Evolutionary conservation across 2,888 invertebrate species (phyloP).

Genomic region (Epinotia brunnichana): DNA sequence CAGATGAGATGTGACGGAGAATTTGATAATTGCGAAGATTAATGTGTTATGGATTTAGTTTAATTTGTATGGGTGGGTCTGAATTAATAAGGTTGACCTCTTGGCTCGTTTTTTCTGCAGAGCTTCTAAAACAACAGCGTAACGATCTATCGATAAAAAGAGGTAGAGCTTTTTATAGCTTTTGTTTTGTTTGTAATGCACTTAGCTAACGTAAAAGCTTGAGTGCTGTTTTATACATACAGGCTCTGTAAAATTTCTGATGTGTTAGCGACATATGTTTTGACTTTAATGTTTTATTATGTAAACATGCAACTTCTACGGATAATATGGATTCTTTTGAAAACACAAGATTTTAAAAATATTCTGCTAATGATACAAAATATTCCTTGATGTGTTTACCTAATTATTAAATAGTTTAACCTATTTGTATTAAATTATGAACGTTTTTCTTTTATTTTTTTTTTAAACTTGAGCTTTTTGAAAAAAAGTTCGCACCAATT

Average conservation of each 20-base stretch:
- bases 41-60: constrained; percentile 62
- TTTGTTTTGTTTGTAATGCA: background rate
- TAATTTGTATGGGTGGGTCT: constrained; percentile 38
- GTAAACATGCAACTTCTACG: background rate
- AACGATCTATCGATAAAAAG: background rate
- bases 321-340: background rate
- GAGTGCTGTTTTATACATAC: background rate
- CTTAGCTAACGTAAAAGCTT: background rate
- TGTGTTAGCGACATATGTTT: background rate
- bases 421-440: no score
- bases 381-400: no score
- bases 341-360: no score
- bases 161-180: background rate
- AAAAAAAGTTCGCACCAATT: no score
- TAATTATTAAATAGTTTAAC: no score
- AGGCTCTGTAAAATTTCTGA: background rate
- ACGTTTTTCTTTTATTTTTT: no score
- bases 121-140: background rate
- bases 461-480: no score
- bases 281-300: background rate
- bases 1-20: constrained; percentile 78
- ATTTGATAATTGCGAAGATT: constrained; percentile 84
- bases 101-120: constrained; percentile 12
- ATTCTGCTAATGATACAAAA: no score
- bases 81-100: constrained; percentile 40